phyloP scores from a whole-genome alignment of 2,797 vertebrate species.

The Acanthiza pusilla region DNA sequence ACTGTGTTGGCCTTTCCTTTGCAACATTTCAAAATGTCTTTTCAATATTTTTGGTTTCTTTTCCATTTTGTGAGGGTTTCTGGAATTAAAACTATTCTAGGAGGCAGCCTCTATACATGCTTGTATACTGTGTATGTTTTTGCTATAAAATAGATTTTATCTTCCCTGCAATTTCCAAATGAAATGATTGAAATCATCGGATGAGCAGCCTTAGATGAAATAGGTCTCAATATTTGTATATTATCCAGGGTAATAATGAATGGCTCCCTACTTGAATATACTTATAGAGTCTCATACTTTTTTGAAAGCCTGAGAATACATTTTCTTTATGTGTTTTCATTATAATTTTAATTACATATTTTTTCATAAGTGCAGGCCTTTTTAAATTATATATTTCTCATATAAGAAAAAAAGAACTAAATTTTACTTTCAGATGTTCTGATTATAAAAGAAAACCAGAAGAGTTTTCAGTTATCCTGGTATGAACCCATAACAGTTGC shows the following conservation, averaged over 20 bases:
- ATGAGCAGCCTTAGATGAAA: background rate
- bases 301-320: background rate
- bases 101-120: background rate
- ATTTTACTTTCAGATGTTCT: constrained; percentile 17
- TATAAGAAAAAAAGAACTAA: background rate
- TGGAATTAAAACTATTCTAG: background rate
- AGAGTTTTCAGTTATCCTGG: background rate
- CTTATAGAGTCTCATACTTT: background rate
- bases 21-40: background rate
- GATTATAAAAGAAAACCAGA: background rate
- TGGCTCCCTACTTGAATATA: background rate
- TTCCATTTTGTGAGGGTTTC: background rate
- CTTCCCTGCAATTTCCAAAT: background rate
- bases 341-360: constrained; percentile 13
- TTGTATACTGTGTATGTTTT: background rate
- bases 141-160: background rate
- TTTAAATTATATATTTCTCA: background rate
- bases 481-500: background rate
- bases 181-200: background rate
- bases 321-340: constrained; percentile 22
- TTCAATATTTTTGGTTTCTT: background rate
- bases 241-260: constrained; percentile 7
- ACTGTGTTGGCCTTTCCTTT: background rate
- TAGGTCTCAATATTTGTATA: background rate
- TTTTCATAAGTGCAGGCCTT: background rate